Base-by-base conservation (phyloP, 2,888 invertebrate species). In the Diplazon laetatorius region DNA sequence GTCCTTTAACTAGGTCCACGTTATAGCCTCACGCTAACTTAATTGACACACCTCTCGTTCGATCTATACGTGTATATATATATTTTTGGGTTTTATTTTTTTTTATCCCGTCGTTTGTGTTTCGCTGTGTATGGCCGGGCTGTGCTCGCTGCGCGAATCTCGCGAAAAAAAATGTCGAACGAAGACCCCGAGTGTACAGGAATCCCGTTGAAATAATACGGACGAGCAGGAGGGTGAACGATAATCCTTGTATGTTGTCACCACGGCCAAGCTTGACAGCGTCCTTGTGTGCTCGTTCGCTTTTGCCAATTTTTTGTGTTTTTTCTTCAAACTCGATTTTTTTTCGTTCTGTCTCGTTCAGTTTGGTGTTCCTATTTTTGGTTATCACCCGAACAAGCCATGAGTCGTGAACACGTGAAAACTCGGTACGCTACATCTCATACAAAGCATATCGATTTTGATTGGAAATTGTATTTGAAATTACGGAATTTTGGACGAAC, bases 131-230 rank as follows among this genome's bases (percentile, higher is more conserved):
- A 44, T 44, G n/a, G 12, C 22, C 63, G 25, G 35, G 20, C 12
- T 20, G 12, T 6, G n/a, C 9, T 10, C 48, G 12, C 48, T 16
- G 12, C 20, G 18, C 12, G 6, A 20, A n/a, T n/a, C 20, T 4
- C 6, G 8, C 37, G 37, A 8, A 3, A n/a, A 14, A 50, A 65
- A 50, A 65, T 50, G n/a, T 20, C 8, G 1, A 20, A 22, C 37
- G 35, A 48, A 48, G 63, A 20, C 8, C 2, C 35, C 8, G 25
- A 8, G 48, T 20, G 50, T 35, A 65, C 37, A 65, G 14, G 63
- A 48, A 48, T 50, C 48, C 48, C 20, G 65, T 50, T 65, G 65
- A 12, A 20, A 65, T 50, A 65, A 65, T 65, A 48, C 44, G 18
- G 18, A 12, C n/a, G 48, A 65, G 37, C 35, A 48, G 44, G 35